Evolutionary conservation across 2,797 vertebrate species (phyloP), one percentile per base, ranked within the genome.

Genomic region (Phoebastria nigripes): DNA sequence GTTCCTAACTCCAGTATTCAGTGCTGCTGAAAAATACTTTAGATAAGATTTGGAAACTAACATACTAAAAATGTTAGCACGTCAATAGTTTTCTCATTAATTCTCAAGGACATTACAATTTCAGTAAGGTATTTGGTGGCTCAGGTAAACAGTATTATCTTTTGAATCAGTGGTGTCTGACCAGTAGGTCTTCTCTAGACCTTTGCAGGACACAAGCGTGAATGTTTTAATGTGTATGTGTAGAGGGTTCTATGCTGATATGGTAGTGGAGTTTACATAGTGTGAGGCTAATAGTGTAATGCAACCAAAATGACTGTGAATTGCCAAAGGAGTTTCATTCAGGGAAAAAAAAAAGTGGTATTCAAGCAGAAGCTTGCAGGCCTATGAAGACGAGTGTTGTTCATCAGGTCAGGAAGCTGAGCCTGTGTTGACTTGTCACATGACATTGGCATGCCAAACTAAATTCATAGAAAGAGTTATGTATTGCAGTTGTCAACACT

Each of bases 11-110:
- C 16, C 16, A 2, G 21, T 52, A 3, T n/a, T 74, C 15, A 56
- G 0, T 47, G 66, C 8, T 82, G 55, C 61, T 70, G 82, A 35
- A 65, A 82, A 35, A 47, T 33, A 6, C 4, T 9, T 28, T 8
- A 29, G 24, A 29, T 33, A 12, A 39, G 61, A 8, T 33, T 70
- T 56, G 51, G 55, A 72, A 73, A 55, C 11, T 11, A 52, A 21
- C 0, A 2, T 29, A 7, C 37, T 24, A 8, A 55, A 63, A 51
- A 7, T 29, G 17, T 54, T 42, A 33, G 26, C 14, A 1, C 3
- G 5, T 31, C 46, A 3, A 1, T 31, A 15, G 16, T 29, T 73
- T 71, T 56, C 52, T 41, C 22, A 4, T 41, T 39, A 46, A n/a
- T 49, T 91, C 17, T 47, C 17, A 28, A 22, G 17, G 31, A 10